A percentile compares a stretch with the other conserved stretches of the same genome.
Evolutionary conservation across 1,140 invertebrate species (phyloP).

Genomic region (Aphelenchoides avenae): DNA sequence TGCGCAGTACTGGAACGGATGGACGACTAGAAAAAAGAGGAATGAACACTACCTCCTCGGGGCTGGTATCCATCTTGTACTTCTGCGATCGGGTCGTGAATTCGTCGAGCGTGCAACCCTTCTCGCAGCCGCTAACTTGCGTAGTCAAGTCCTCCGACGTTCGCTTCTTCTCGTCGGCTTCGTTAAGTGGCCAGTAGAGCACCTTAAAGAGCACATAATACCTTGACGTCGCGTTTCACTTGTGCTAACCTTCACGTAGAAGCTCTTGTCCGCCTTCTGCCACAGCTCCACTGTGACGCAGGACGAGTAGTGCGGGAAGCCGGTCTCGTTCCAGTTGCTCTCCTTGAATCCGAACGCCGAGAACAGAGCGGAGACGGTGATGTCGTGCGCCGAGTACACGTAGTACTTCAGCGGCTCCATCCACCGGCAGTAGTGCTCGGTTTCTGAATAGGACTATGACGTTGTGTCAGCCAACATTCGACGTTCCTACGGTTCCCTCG

Average conservation of each 20-base stretch:
- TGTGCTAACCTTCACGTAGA: too few relatives aligned
- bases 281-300: slow-evolving; percentile 33
- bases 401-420: slow-evolving; percentile 38
- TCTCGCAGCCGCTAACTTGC: slow-evolving; percentile 13
- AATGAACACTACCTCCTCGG: slow-evolving; percentile 9
- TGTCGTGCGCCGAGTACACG: slow-evolving; percentile 39
- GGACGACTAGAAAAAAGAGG: too few relatives aligned
- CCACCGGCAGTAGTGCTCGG: too few relatives aligned
- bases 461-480: too few relatives aligned
- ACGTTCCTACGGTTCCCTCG: too few relatives aligned
- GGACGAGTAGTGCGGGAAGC: slow-evolving; percentile 23
- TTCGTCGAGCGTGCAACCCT: slow-evolving; percentile 17
- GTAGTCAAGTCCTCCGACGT: slow-evolving; percentile 9
- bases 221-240: too few relatives aligned
- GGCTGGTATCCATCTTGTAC: slow-evolving; percentile 9
- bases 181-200: slow-evolving; percentile 18
- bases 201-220: too few relatives aligned
- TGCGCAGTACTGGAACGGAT: too few relatives aligned
- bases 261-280: too few relatives aligned
- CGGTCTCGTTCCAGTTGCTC: slow-evolving; percentile 26
- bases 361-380: slow-evolving; percentile 27
- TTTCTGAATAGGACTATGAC: too few relatives aligned
- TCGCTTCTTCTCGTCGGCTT: too few relatives aligned
- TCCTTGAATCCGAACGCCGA: slow-evolving; percentile 27
- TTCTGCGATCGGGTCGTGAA: slow-evolving; percentile 10